Conservation (phyloP, 2,113 vertebrate species). For the Nanorana parkeri region DNA sequence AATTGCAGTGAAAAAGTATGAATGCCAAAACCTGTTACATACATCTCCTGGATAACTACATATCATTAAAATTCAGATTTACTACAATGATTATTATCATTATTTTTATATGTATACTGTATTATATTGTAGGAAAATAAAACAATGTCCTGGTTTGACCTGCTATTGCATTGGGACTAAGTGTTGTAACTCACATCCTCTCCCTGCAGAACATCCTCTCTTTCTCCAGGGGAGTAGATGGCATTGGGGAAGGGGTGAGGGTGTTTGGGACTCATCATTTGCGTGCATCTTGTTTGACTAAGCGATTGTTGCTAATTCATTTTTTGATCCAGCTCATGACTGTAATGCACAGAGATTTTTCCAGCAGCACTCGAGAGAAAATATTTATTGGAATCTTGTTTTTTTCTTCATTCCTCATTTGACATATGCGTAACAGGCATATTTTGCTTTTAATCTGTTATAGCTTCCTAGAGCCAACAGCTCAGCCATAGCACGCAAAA, state of each 20-base stretch:
- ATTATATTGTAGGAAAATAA: background rate
- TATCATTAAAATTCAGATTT: background rate
- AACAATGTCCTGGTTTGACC: constrained; percentile 14
- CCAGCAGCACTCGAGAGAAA: constrained; percentile 41
- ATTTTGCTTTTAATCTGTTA: constrained; percentile 51
- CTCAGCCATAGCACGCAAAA: constrained; percentile 19
- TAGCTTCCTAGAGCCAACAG: constrained; percentile 37
- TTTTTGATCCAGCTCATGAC: constrained; percentile 36
- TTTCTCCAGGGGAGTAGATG: background rate
- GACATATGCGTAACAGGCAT: constrained; percentile 47
- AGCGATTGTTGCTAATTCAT: constrained; percentile 21
- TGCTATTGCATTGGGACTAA: constrained; percentile 9
- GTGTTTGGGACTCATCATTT: background rate
- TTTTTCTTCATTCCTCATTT: constrained; percentile 44
- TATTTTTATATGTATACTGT: no score
- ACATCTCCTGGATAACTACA: background rate
- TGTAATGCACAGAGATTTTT: constrained; percentile 49
- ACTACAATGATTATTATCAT: no score
- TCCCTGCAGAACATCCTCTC: constrained; percentile 4
- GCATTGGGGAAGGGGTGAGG: background rate
- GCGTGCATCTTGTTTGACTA: background rate
- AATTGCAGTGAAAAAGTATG: background rate
- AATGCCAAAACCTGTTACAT: background rate
- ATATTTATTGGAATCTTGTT: constrained; percentile 45
- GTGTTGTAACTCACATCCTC: background rate